Evolutionary conservation across 2,797 vertebrate genomes (phyloP).

Genomic region (Knipowitschia caucasica): DNA sequence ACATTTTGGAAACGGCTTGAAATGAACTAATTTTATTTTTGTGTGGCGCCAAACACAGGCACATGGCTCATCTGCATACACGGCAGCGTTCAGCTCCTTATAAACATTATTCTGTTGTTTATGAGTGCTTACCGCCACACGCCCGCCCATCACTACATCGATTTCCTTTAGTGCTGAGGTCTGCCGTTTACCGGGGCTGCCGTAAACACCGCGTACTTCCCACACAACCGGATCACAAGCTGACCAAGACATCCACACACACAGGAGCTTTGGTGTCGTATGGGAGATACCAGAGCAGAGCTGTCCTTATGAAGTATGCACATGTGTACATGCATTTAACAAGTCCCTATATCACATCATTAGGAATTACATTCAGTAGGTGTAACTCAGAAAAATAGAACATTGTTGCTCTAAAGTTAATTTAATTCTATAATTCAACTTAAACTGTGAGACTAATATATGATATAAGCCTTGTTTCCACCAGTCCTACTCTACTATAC

Average conservation of each 20-base stretch:
- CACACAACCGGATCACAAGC: not conserved
- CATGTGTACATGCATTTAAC: no score
- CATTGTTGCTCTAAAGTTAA: no score
- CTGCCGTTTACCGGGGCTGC: not conserved
- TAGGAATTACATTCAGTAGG: no score
- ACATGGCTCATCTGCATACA: conserved; percentile 5
- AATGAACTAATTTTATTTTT: no score
- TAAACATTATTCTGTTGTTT: conserved; percentile 7
- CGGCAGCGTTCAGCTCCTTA: not conserved
- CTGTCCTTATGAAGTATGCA: no score
- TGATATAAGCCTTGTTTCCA: no score
- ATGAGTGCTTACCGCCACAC: not conserved
- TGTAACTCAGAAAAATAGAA: no score
- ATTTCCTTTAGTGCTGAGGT: conserved; percentile 7
- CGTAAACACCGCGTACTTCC: not conserved
- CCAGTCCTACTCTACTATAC: no score
- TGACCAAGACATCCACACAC: not conserved
- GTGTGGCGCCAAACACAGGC: not conserved
- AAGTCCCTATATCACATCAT: no score
- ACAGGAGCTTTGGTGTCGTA: not conserved
- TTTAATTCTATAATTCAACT: no score
- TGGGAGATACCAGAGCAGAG: not conserved
- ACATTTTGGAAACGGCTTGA: no score
- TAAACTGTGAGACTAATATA: no score
- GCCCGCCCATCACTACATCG: conserved; percentile 6